Percentiles rank a stretch among this genome's conserved stretches.
Evolutionary conservation across 1,140 invertebrate genomes (phyloP).

Genomic region (Eumaeus atala): DNA sequence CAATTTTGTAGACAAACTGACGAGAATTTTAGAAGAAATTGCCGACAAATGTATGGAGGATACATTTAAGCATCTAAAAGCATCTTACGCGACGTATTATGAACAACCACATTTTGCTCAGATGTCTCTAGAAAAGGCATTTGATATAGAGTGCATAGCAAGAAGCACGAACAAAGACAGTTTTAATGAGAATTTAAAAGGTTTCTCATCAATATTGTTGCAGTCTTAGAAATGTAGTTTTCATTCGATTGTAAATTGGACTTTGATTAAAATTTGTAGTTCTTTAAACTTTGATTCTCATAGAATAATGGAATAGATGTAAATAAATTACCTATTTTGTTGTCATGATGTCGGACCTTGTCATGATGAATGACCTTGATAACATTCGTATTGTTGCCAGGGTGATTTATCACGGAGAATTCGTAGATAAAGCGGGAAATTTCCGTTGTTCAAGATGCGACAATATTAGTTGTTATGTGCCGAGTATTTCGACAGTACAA

Average conservation of each 20-base stretch:
- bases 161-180: conserved; percentile 33
- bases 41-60: conserved; percentile 26
- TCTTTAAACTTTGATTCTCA: background rate
- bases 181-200: conserved; percentile 69
- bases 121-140: conserved; percentile 41
- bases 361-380: no score
- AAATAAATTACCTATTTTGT: no score
- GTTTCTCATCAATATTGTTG: conserved; percentile 55
- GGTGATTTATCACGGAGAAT: no score
- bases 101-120: conserved; percentile 38
- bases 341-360: no score
- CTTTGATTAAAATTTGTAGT: no score
- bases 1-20: conserved; percentile 30
- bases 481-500: no score
- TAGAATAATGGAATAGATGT: background rate
- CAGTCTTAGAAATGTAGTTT: conserved; percentile 56
- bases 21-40: conserved; percentile 33
- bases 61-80: conserved; percentile 19
- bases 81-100: conserved; percentile 25
- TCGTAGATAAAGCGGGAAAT: no score
- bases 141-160: conserved; percentile 35
- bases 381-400: no score
- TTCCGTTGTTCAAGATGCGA: no score
- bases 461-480: no score
- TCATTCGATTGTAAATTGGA: no score